Percentiles rank a stretch among this genome's conserved stretches.
Evolutionary conservation across 2,888 invertebrate species (phyloP).

Genomic region (Dioctria linearis): DNA sequence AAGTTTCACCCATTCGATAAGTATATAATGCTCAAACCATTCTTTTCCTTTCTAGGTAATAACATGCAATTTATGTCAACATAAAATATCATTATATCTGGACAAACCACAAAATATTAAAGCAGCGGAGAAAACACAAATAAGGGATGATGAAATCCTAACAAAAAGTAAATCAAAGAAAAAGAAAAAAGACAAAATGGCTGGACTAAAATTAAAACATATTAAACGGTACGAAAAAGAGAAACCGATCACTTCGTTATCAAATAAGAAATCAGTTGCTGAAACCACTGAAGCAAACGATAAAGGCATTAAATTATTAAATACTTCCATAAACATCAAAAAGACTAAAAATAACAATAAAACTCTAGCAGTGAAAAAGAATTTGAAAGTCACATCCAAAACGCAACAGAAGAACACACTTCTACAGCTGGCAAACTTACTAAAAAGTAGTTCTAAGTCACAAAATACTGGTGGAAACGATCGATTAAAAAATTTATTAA

Average conservation of each 20-base stretch:
- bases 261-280: background rate
- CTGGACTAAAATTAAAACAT: constrained; percentile 67
- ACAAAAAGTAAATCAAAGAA: constrained; percentile 64
- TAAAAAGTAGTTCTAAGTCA: constrained; percentile 42
- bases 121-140: background rate
- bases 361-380: background rate
- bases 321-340: constrained; percentile 24
- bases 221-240: background rate
- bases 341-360: background rate
- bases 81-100: constrained; percentile 53
- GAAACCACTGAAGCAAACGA: background rate
- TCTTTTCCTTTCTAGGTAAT: constrained; percentile 41
- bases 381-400: constrained; percentile 40
- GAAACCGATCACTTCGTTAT: background rate
- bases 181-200: constrained; percentile 69
- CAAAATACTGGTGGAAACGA: constrained; percentile 34
- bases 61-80: constrained; percentile 54
- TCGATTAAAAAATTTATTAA: constrained; percentile 58
- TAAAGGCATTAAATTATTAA: too few species aligned
- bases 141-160: constrained; percentile 58
- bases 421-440: constrained; percentile 53
- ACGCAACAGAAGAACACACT: constrained; percentile 56
- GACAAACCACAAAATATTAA: constrained; percentile 37
- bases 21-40: too few species aligned
- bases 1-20: background rate